Percentiles rank a stretch among this genome's conserved stretches.
These are phyloP conservation scores for Ceyx margarethae DNA, from an alignment of 2,113 vertebrate genomes.

Conservation along the genomic window DNA sequence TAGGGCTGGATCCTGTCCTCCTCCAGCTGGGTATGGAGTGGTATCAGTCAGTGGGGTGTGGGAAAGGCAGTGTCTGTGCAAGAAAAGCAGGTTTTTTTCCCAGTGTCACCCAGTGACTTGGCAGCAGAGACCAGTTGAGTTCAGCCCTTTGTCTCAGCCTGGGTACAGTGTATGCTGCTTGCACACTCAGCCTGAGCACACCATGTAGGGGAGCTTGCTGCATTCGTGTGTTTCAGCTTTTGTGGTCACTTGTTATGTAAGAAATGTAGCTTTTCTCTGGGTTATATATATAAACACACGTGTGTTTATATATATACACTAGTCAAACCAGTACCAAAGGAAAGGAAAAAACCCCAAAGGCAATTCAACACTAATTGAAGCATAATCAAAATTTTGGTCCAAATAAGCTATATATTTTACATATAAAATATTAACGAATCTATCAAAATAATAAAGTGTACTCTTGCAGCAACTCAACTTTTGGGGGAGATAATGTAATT, in stretches of 20 bases:
- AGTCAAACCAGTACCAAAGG: not conserved
- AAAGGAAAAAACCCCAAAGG: not conserved
- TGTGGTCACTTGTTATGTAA: not conserved
- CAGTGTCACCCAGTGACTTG: not conserved
- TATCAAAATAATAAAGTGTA: not conserved
- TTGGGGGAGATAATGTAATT: not conserved
- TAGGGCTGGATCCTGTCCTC: not conserved
- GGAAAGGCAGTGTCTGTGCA: not conserved
- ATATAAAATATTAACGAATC: not conserved
- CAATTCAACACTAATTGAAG: not conserved
- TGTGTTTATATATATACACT: not conserved
- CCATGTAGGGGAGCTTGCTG: not conserved
- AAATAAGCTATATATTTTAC: not conserved
- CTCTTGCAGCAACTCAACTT: not conserved
- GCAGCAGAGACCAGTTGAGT: not conserved
- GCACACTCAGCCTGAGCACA: not conserved
- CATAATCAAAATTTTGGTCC: not conserved
- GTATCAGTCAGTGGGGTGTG: not conserved
- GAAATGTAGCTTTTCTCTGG: not conserved
- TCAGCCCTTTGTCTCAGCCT: not conserved
- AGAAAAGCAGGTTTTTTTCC: not conserved
- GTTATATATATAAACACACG: not conserved
- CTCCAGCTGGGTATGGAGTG: no score
- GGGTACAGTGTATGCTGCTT: not conserved
- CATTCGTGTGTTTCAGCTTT: not conserved